Evolutionary conservation across 2,113 vertebrate genomes (phyloP), one percentile per base, ranked within the genome.

Genomic region (Oncorhynchus kisutch): DNA sequence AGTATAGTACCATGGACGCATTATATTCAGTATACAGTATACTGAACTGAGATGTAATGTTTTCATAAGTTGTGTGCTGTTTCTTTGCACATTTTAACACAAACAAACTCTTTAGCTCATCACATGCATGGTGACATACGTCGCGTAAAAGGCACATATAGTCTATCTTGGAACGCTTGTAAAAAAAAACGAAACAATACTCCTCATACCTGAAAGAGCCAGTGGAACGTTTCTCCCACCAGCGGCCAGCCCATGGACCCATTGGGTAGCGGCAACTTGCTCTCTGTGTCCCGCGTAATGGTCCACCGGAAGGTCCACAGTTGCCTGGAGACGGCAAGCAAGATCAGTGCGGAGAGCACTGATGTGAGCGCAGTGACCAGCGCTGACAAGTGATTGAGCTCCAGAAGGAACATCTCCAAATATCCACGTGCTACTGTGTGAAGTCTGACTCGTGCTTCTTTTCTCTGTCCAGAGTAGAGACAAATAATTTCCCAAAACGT

Each of bases 201-300:
- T 18, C 65, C 22, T 20, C n/a, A 14, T 81, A 97, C 98, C 97
- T 99, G 96, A 67, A 98, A 91, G 66, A 99, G 93, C 98, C 98
- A 99, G 91, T 99, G 96, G 82, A 99, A 92, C 0, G 96, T 98
- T 91, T 99, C 97, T 0, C 98, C 98, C 34, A 99, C 93, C 86
- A 99, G 93, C 3, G 98, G 98, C 97, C 97, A 98, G 64, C 98
- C 98, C 97, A 99, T 99, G 70, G 98, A 99, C 79, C 97, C 97
- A 68, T 84, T 86, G 29, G 98, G 98, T 71, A 99, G 91, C 18
- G 98, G 98, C 81, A 98, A 91, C 64, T 92, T 81, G 78, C 91
- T 94, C 48, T 86, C 71, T 54, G 81, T 91, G 91, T 99, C 98
- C 74, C 97, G 92, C 59, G 95, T 96, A 82, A 95, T 90, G 80